Base-by-base conservation (phyloP, 35 echinoderm and acorn worm genomes). In the Strongylocentrotus purpuratus region DNA sequence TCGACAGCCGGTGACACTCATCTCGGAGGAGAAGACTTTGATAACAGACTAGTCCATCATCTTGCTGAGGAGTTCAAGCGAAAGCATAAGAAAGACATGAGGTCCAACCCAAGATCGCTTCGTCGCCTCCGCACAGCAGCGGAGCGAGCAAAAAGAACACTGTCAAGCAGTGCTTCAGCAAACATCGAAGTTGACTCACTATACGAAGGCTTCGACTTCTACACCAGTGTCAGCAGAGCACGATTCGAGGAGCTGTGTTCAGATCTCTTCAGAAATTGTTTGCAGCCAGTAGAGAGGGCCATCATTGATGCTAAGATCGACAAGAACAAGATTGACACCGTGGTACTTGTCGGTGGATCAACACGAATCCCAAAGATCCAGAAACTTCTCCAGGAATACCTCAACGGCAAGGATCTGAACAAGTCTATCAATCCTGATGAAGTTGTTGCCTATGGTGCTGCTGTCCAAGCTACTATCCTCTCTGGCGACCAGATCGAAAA, bases 341-440 rank as follows among this genome's bases (percentile, higher is more conserved):
- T 97, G 32, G 97, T 97, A 2, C 78, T 97, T 17, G 97, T 97
- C 17, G 97, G 97, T 45, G 97, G 97, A 55, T 97, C 97, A 12
- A 96, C 97, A 58, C 86, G 97, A 12, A 97, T 97, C 31, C 97
- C 97, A 7, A 97, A 97, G 85, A 97, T 97, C 52, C 95, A 97
- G 89, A 96, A 94, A 31, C 60, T 97, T n/a, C 90, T 97, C 5
- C 94, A 95, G 58, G 97, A 97, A 47, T 96, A 95, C 88, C 94
- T 96, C 18, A 96, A 96, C 52, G 95, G 95, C 35, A 97, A 97
- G 65, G 88, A 96, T 46, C 55, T 97, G 46, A 96, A 96, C 94
- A 96, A 97, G 60, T 95, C 94, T 31, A 95, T 97, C 50, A 97
- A 97, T 31, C 95, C 97, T 17, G 97, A 97, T 85, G 97, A 97